Percentiles rank a stretch among this genome's conserved stretches.
phyloP scores from a whole-genome alignment of 2,888 invertebrate genomes.

The Drosophila setosimentum region DNA sequence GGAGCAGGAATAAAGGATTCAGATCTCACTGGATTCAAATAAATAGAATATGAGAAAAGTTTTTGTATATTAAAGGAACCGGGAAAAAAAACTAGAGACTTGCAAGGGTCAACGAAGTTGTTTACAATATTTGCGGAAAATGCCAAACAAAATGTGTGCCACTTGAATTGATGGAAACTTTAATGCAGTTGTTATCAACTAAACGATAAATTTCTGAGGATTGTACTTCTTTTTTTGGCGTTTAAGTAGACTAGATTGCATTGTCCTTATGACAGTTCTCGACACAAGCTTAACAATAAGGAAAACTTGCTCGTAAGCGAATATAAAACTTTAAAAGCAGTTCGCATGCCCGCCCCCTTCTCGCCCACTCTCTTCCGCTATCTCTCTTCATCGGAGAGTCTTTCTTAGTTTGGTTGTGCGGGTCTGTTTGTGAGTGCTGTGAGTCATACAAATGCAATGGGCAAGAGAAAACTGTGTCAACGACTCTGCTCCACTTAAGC shows the following conservation, averaged over 20 bases:
- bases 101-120: not conserved
- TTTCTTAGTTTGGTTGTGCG: not conserved
- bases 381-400: not conserved
- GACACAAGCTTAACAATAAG: slow-evolving; percentile 52
- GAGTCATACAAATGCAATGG: slow-evolving; percentile 66
- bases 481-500: slow-evolving; percentile 81
- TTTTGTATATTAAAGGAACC: not conserved
- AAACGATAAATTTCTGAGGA: slow-evolving; percentile 40
- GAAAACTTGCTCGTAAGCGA: slow-evolving; percentile 55
- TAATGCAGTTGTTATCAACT: slow-evolving; percentile 33
- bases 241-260: slow-evolving; percentile 39
- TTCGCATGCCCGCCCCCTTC: slow-evolving; percentile 21
- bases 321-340: slow-evolving; percentile 63
- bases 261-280: slow-evolving; percentile 55
- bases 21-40: not conserved
- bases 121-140: not conserved
- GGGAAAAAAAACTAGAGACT: not conserved
- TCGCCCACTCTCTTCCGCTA: not conserved
- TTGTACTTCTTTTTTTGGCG: not conserved
- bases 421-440: slow-evolving; percentile 52
- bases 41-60: not conserved
- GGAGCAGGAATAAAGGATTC: not conserved
- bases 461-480: slow-evolving; percentile 74
- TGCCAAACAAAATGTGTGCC: not conserved
- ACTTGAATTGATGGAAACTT: slow-evolving; percentile 40